phyloP scores from a whole-genome alignment of 2,797 vertebrate genomes.

The Phoeniculus purpureus region DNA sequence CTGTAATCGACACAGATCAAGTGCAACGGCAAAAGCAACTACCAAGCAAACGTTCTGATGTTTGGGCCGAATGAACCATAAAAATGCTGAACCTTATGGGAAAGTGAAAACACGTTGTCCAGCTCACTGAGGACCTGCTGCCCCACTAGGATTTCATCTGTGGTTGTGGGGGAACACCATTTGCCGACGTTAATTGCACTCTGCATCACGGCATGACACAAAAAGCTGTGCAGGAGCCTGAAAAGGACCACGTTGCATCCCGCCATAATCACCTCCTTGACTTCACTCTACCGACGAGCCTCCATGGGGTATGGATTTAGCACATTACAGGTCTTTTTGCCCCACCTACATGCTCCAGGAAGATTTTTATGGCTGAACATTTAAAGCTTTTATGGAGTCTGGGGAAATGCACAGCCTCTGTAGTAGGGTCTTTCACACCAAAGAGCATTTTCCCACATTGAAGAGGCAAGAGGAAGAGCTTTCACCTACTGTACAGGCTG shows the following conservation, averaged over 20 bases:
- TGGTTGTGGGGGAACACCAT: not conserved
- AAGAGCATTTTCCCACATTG: not conserved
- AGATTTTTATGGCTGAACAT: not conserved
- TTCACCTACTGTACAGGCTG: not conserved
- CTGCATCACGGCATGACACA: not conserved
- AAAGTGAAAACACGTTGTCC: not conserved
- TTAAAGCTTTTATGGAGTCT: not conserved
- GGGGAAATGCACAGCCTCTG: not conserved
- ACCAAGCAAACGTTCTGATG: not conserved
- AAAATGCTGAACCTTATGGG: not conserved
- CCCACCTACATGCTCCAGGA: not conserved
- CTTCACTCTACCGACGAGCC: not conserved
- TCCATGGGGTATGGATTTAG: not conserved
- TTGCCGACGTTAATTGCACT: not conserved
- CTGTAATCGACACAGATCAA: not conserved
- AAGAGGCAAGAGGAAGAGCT: not conserved
- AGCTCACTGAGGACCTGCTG: not conserved
- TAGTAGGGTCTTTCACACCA: not conserved
- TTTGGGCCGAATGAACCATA: not conserved
- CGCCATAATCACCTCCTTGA: not conserved
- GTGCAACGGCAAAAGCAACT: not conserved
- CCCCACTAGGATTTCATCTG: not conserved
- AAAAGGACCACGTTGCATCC: not conserved
- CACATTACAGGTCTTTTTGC: not conserved
- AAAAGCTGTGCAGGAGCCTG: slow-evolving; percentile 11